Conservation (phyloP, 2,113 vertebrate species). For the Cynocephalus volans region DNA sequence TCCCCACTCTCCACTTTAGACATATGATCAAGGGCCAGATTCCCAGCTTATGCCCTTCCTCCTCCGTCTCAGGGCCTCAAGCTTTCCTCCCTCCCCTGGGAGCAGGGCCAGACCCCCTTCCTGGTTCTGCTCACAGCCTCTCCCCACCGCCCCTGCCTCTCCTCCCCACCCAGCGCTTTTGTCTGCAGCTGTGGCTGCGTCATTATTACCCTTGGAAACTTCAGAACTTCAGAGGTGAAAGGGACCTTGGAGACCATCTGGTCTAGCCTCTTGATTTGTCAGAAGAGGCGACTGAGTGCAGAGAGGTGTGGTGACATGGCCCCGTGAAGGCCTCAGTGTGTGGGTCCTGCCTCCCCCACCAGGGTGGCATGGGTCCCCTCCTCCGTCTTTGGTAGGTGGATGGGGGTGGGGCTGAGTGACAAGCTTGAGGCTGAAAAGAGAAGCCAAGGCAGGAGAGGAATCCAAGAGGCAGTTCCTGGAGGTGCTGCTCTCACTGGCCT, state of each 20-base stretch:
- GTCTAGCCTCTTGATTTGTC: background rate
- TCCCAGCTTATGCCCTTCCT: no score
- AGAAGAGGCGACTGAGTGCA: background rate
- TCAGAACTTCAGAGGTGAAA: background rate
- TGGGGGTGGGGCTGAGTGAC: background rate
- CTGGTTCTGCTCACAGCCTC: no score
- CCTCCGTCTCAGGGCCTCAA: background rate
- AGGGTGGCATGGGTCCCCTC: accelerated
- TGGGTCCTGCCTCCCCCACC: background rate
- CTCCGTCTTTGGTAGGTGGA: background rate
- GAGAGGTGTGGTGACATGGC: accelerated
- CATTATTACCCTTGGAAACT: background rate
- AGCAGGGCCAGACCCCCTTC: background rate
- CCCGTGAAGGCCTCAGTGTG: background rate
- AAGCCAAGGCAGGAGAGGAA: background rate
- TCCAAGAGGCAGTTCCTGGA: background rate
- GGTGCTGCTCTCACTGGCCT: accelerated
- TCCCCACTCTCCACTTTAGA: background rate
- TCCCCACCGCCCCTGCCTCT: background rate
- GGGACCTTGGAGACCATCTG: background rate
- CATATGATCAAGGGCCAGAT: background rate
- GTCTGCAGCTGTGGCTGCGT: accelerated
- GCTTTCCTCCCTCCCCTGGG: background rate
- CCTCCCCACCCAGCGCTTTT: no score
- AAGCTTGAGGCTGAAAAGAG: background rate